phyloP scores from a whole-genome alignment of 2,888 invertebrate genomes.

The Argyresthia albistria region DNA sequence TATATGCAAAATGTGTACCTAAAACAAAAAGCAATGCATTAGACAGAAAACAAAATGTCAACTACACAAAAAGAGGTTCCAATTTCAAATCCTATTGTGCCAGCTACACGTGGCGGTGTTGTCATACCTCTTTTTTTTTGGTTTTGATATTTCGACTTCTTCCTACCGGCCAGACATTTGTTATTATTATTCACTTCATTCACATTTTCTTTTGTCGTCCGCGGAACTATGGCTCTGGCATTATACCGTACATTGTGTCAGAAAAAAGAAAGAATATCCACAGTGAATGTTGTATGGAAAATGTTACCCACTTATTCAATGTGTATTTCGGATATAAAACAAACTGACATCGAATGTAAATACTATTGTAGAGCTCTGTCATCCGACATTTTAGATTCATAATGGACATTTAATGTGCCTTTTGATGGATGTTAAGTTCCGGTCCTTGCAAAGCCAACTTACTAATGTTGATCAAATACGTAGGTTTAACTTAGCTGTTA shows the following conservation, averaged over 20 bases:
- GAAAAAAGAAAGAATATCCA: slow-evolving; percentile 34
- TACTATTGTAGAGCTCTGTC: slow-evolving; percentile 65
- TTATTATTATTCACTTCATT: slow-evolving; percentile 66
- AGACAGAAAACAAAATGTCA: slow-evolving; percentile 19
- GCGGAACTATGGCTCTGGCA: slow-evolving; percentile 54
- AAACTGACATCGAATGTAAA: slow-evolving; percentile 71
- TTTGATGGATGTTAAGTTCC: slow-evolving; percentile 32
- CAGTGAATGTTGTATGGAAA: slow-evolving; percentile 48
- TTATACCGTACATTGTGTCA: slow-evolving; percentile 59
- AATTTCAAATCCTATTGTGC: slow-evolving; percentile 44
- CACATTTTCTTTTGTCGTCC: slow-evolving; percentile 54
- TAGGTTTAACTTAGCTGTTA: too few species aligned
- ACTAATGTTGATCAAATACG: too few species aligned
- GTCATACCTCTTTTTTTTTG: slow-evolving; percentile 49
- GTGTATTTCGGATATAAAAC: slow-evolving; percentile 67
- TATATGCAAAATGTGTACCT: too few species aligned
- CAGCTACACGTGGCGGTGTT: slow-evolving; percentile 56
- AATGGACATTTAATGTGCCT: slow-evolving; percentile 59
- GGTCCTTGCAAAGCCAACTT: too few species aligned
- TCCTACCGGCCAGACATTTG: slow-evolving; percentile 47
- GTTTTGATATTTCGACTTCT: slow-evolving; percentile 40
- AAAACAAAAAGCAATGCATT: slow-evolving; percentile 5
- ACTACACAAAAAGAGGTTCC: slow-evolving; percentile 25
- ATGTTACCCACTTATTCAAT: slow-evolving; percentile 62
- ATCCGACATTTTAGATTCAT: slow-evolving; percentile 54